Conservation (phyloP, 2,888 invertebrate genomes). For the Galeruca laticollis region DNA sequence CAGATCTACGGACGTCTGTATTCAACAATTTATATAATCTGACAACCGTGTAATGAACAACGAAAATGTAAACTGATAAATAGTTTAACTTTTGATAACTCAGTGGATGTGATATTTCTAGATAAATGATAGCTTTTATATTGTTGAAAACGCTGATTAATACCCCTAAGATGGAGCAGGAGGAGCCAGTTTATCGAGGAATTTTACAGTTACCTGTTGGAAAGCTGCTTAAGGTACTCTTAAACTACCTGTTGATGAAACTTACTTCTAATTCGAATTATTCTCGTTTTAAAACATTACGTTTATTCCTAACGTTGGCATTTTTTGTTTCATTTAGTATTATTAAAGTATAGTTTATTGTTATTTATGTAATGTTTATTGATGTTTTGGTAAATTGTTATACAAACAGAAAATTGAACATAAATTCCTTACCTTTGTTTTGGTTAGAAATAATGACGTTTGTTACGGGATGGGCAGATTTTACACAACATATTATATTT, state of each 20-base stretch:
- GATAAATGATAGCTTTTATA: slow-evolving; percentile 39
- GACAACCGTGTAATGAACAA: slow-evolving; percentile 18
- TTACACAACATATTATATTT: too few species aligned
- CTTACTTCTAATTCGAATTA: background rate
- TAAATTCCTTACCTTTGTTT: background rate
- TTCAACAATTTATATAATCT: background rate
- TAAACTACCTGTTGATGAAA: slow-evolving; percentile 21
- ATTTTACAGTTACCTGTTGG: slow-evolving; percentile 81
- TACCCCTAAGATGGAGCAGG: slow-evolving; percentile 74
- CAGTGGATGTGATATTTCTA: slow-evolving; percentile 47
- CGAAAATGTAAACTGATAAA: slow-evolving; percentile 38
- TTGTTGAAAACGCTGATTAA: slow-evolving; percentile 32
- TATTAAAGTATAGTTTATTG: background rate
- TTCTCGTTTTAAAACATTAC: background rate
- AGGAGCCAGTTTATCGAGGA: slow-evolving; percentile 81
- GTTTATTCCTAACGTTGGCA: background rate
- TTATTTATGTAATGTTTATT: background rate
- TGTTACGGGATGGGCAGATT: slow-evolving; percentile 24
- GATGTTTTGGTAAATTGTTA: background rate
- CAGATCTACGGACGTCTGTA: background rate
- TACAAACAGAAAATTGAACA: background rate
- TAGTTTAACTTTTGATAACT: slow-evolving; percentile 39
- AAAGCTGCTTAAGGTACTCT: slow-evolving; percentile 78
- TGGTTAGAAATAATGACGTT: background rate
- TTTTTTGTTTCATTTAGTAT: background rate